phyloP scores from a whole-genome alignment of 2,113 vertebrate genomes.

The Cyprinodon variegatus region DNA sequence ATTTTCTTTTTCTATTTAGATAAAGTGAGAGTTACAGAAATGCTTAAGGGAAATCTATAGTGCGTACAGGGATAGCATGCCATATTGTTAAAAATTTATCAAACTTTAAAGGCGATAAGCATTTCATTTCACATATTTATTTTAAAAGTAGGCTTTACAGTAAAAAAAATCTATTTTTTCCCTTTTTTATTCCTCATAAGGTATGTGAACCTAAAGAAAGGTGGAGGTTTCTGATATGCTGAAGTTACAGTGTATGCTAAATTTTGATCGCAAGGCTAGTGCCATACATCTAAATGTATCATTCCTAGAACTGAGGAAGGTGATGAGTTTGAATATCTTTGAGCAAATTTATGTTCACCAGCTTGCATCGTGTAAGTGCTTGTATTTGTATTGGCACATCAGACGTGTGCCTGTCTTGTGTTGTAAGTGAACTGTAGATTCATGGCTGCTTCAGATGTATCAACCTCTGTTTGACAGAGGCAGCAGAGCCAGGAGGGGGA shows the following conservation, averaged over 20 bases:
- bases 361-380: constrained; percentile 1
- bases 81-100: constrained; percentile 43
- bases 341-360: constrained; percentile 33
- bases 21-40: constrained; percentile 52
- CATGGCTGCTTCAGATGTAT: constrained; percentile 74
- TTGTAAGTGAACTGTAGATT: constrained; percentile 56
- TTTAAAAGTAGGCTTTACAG: constrained; percentile 17
- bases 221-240: constrained; percentile 7
- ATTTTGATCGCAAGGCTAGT: constrained; percentile 63
- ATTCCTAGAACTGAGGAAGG: constrained; percentile 62
- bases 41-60: constrained; percentile 54
- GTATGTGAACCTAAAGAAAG: constrained; percentile 37
- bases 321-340: constrained; percentile 66
- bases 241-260: constrained; percentile 1
- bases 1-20: constrained; percentile 58
- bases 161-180: constrained; percentile 30
- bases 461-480: constrained; percentile 58
- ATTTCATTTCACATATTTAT: constrained; percentile 30
- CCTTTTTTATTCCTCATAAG: constrained; percentile 33
- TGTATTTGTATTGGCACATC: constrained; percentile 23
- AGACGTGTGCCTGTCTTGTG: constrained; percentile 26
- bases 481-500: constrained; percentile 58
- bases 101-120: constrained; percentile 3
- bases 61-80: constrained; percentile 49
- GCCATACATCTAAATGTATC: constrained; percentile 68